Conservation (phyloP, 2,888 invertebrate species). For the Calameuta filiformis region DNA sequence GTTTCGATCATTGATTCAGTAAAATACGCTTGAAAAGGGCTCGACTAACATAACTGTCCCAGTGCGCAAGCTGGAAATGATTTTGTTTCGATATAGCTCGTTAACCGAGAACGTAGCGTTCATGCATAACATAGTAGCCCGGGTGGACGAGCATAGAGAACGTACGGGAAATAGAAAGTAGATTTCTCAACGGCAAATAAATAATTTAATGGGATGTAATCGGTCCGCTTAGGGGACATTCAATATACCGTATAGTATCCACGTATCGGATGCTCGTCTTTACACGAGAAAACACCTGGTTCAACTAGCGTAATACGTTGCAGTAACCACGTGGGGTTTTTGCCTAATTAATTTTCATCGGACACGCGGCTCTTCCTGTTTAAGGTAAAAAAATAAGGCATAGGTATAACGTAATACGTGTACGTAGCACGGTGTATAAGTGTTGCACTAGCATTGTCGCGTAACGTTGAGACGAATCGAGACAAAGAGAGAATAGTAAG, state of each 20-base stretch:
- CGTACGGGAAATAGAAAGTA: slow-evolving; percentile 47
- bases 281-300: slow-evolving; percentile 21
- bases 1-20: not conserved
- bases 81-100: slow-evolving; percentile 51
- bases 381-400: slow-evolving; percentile 18
- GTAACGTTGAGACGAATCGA: not conserved
- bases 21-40: not conserved
- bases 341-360: slow-evolving; percentile 36
- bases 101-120: slow-evolving; percentile 47
- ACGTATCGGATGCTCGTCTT: slow-evolving; percentile 38
- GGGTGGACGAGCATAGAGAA: slow-evolving; percentile 15
- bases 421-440: too few relatives aligned
- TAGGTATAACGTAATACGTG: not conserved
- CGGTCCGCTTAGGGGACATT: slow-evolving; percentile 30
- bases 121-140: slow-evolving; percentile 49
- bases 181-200: slow-evolving; percentile 46
- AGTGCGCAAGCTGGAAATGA: slow-evolving; percentile 17
- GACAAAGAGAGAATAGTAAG: not conserved
- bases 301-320: slow-evolving; percentile 28
- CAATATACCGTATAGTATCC: slow-evolving; percentile 30
- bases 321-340: not conserved
- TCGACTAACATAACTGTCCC: not conserved
- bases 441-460: not conserved
- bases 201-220: slow-evolving; percentile 48
- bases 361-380: slow-evolving; percentile 41